Evolutionary conservation across 2,113 vertebrate genomes (phyloP), one percentile per base, ranked within the genome.

Genomic region (Paracyprichromis sp.): DNA sequence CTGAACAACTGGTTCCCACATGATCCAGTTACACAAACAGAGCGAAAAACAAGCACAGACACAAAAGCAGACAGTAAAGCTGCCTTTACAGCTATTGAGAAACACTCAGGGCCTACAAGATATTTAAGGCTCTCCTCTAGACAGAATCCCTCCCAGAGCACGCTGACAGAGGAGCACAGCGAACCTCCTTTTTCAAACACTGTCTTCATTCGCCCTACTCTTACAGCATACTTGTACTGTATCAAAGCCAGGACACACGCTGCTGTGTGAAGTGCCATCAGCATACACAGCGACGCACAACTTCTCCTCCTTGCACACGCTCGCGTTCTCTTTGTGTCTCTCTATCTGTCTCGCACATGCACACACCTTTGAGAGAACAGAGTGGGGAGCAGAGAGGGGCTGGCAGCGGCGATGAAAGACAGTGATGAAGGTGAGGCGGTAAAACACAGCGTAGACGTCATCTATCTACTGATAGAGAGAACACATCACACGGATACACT

Each of bases 181-280:
- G 85, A 93, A 89, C 84, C 90, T 94, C 90, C 88, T 85, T 90
- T 82, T 90, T 93, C 90, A 94, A 94, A 91, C 89, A 5, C 61
- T 12, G 84, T 85, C 91, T 93, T 90, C 83, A 85, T 90, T 87
- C 73, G 7, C 86, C 52, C 34, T 83, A 80, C 83, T 82, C 90
- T 87, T 88, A 89, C 90, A 84, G 83, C 83, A 26, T 10, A 78
- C 90, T 85, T 76, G 63, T 83, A 86, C 87, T 40, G 83, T 88
- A 94, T 95, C 92, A 94, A 94, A 95, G 93, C 86, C 57, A 87
- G 90, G 92, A 94, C 93, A 87, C 92, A 87, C 76, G 71, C 85
- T 43, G 87, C 90, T 14, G 92, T 93, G 88, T 94, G 95, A 95
- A 94, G 93, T 93, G 92, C 86, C 93, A 94, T 94, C 92, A 91